phyloP scores from a whole-genome alignment of 1,140 invertebrate species.

The Lepidostoma basale region DNA sequence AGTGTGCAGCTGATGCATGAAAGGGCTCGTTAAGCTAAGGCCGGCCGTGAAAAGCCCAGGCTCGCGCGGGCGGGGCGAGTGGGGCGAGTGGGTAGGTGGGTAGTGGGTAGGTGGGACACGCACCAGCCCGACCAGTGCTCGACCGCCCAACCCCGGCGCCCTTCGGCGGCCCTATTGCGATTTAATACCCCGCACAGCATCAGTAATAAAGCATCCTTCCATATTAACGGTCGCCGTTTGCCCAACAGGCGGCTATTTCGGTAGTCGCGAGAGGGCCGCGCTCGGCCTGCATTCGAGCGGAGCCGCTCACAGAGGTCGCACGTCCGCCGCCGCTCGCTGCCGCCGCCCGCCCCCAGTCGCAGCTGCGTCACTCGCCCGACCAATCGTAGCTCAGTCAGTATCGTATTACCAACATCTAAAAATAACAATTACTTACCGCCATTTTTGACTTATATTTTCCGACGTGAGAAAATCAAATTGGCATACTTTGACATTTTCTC shows the following conservation, averaged over 20 bases:
- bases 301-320: slow-evolving; percentile 49
- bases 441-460: slow-evolving; percentile 35
- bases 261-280: background rate
- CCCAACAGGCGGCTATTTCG: slow-evolving; percentile 22
- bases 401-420: slow-evolving; percentile 60
- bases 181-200: background rate
- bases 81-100: no score
- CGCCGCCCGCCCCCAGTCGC: slow-evolving; percentile 49
- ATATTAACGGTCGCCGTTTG: slow-evolving; percentile 9
- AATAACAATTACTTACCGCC: slow-evolving; percentile 46
- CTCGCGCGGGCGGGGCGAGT: slow-evolving; percentile 22
- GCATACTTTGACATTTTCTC: slow-evolving; percentile 17
- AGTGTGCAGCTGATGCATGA: no score
- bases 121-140: background rate
- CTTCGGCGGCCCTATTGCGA: background rate
- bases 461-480: slow-evolving; percentile 22
- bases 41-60: slow-evolving; percentile 28
- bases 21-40: background rate
- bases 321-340: slow-evolving; percentile 53
- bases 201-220: slow-evolving; percentile 26
- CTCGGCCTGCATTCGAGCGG: slow-evolving; percentile 51
- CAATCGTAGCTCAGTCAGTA: slow-evolving; percentile 38
- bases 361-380: slow-evolving; percentile 43
- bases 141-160: background rate
- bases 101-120: no score